Evolutionary conservation across 2,888 invertebrate genomes (phyloP).

Genomic region (Apoda limacodes): DNA sequence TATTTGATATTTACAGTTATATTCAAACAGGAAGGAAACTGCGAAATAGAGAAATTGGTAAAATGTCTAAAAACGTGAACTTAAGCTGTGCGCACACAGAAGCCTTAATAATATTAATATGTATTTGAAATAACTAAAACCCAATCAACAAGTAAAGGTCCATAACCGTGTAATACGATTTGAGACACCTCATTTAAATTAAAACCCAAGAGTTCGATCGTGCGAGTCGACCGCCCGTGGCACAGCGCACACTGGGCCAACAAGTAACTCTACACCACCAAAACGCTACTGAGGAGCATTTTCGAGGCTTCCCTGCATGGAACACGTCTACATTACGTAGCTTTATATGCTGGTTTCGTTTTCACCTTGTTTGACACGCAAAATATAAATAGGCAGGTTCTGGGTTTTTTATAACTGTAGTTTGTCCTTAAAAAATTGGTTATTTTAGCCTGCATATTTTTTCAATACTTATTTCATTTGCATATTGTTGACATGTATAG

Average conservation of each 20-base stretch:
- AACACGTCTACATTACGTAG: conserved; percentile 34
- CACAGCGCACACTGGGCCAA: conserved; percentile 21
- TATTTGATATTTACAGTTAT: no score
- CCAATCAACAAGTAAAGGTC: conserved; percentile 32
- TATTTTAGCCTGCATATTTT: no score
- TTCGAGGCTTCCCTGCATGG: conserved; percentile 48
- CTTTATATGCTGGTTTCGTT: conserved; percentile 42
- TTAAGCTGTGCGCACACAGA: no score
- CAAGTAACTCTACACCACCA: conserved; percentile 49
- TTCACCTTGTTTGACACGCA: conserved; percentile 58
- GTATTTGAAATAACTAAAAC: background rate
- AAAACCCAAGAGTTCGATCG: conserved; percentile 43
- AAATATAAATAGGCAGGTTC: no score
- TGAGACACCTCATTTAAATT: conserved; percentile 47
- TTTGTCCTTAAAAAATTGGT: no score
- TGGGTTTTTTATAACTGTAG: no score
- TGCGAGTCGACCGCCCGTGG: conserved; percentile 21
- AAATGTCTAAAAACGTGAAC: no score
- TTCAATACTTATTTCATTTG: no score
- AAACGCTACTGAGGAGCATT: conserved; percentile 63
- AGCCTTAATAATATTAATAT: no score
- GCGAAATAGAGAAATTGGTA: no score
- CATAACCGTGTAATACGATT: conserved; percentile 41
- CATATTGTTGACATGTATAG: no score
- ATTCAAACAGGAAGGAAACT: no score